phyloP scores from a whole-genome alignment of 2,113 vertebrate species.

The Platichthys stellatus region DNA sequence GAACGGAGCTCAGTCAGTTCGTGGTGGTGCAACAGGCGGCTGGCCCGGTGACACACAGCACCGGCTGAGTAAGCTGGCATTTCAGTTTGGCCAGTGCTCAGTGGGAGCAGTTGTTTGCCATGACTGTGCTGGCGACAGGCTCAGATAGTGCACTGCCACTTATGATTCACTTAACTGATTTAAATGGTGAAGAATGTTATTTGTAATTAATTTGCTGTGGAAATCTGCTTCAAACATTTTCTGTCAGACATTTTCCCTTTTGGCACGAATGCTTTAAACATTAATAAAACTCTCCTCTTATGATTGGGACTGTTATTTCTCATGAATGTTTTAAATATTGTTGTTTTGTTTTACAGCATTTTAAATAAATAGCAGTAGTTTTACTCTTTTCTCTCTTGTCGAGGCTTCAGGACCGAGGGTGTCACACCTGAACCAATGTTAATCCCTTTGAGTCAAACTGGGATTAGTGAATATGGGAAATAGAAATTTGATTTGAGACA shows the following conservation, averaged over 20 bases:
- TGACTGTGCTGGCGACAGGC: conserved; percentile 57
- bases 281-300: neutral
- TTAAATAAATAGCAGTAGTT: too few relatives aligned
- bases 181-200: neutral
- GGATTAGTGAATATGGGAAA: neutral
- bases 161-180: neutral
- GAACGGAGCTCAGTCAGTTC: neutral
- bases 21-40: conserved; percentile 19
- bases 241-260: neutral
- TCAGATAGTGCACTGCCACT: conserved; percentile 10
- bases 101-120: conserved; percentile 45
- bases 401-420: too few relatives aligned
- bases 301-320: neutral
- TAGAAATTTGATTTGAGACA: neutral
- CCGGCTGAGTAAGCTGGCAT: conserved; percentile 50
- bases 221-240: neutral
- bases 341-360: neutral
- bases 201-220: neutral
- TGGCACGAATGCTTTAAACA: neutral
- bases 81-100: conserved; percentile 42
- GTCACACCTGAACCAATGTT: neutral
- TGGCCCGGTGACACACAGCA: conserved; percentile 24
- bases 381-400: too few relatives aligned
- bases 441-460: neutral
- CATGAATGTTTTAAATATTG: neutral